Evolutionary conservation across 2,113 vertebrate species (phyloP).

Genomic region (Peromyscus californicus): DNA sequence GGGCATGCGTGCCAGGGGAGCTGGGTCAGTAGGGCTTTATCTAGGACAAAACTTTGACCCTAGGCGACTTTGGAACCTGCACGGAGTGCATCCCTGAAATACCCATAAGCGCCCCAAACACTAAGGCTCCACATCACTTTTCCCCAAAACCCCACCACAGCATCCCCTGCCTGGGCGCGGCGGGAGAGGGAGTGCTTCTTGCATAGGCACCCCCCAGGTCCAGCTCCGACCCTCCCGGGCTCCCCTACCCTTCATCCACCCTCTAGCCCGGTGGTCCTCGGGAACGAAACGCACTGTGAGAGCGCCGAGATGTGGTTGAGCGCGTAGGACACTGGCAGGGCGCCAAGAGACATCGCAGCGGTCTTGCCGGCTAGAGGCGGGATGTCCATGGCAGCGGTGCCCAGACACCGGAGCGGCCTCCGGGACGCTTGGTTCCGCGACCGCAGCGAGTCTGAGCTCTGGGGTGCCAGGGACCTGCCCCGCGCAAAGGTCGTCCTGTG

Average conservation of each 20-base stretch:
- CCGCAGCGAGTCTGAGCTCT: not conserved
- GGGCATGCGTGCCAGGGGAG: not conserved
- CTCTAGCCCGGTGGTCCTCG: not conserved
- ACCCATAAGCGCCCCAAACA: not conserved
- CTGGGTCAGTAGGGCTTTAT: slow-evolving; percentile 1
- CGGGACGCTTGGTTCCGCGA: accelerated
- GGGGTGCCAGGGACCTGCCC: slow-evolving; percentile 53
- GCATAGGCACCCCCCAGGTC: accelerated
- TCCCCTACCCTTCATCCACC: accelerated
- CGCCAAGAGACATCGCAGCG: slow-evolving; percentile 90
- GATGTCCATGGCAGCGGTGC: slow-evolving; percentile 86
- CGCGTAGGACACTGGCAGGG: slow-evolving; percentile 89
- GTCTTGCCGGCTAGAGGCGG: slow-evolving; percentile 87
- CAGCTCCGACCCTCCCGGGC: accelerated
- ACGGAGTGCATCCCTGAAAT: slow-evolving; percentile 20
- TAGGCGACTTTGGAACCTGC: slow-evolving; percentile 45
- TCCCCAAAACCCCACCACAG: not conserved
- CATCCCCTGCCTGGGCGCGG: not conserved
- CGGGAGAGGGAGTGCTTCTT: not conserved
- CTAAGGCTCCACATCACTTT: not conserved
- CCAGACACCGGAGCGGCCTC: not conserved
- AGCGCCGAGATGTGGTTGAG: slow-evolving; percentile 87
- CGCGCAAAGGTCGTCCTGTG: slow-evolving; percentile 72
- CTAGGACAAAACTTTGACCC: slow-evolving; percentile 71
- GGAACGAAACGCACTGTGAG: slow-evolving; percentile 91